Conservation (phyloP, 30 jellyfish, hydroid and myxozoan genomes). For the Thelohanellus kitauei region DNA sequence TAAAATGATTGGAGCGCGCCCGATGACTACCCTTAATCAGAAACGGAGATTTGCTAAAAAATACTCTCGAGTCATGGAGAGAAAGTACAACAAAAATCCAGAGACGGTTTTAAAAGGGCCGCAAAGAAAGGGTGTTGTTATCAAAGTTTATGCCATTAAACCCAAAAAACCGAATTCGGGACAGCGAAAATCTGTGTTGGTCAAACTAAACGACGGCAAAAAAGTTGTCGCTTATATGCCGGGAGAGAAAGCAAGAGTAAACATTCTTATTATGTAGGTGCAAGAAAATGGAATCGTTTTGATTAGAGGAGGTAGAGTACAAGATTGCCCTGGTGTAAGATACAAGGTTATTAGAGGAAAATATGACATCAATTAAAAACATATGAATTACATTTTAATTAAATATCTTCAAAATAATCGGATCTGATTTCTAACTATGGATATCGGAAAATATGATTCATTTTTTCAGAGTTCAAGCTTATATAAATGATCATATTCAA, state of each 20-base stretch:
- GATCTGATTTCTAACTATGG: no score
- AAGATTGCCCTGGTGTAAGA: conserved; percentile 78
- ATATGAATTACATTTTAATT: no score
- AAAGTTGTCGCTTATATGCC: conserved; percentile 88
- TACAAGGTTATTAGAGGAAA: conserved; percentile 43
- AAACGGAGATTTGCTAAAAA: conserved; percentile 26
- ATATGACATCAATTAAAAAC: conserved; percentile 70
- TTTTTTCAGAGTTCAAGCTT: no score
- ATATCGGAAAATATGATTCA: no score
- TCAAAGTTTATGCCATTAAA: conserved; percentile 29
- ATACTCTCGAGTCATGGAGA: conserved; percentile 35
- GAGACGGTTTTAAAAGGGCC: conserved; percentile 23
- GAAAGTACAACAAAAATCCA: conserved; percentile 11
- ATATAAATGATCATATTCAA: no score
- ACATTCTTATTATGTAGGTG: no score
- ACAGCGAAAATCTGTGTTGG: conserved; percentile 64
- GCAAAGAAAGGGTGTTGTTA: conserved; percentile 66
- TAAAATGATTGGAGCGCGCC: no score
- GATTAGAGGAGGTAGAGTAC: conserved; percentile 57
- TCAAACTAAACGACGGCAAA: conserved; percentile 55
- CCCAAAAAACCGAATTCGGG: conserved; percentile 95
- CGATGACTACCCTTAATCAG: conserved; percentile 33
- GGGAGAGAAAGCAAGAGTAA: conserved; percentile 78
- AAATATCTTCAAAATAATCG: no score
- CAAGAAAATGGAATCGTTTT: conserved; percentile 93